Evolutionary conservation across 2,797 vertebrate genomes (phyloP).

Genomic region (Lophotriccus pileatus): DNA sequence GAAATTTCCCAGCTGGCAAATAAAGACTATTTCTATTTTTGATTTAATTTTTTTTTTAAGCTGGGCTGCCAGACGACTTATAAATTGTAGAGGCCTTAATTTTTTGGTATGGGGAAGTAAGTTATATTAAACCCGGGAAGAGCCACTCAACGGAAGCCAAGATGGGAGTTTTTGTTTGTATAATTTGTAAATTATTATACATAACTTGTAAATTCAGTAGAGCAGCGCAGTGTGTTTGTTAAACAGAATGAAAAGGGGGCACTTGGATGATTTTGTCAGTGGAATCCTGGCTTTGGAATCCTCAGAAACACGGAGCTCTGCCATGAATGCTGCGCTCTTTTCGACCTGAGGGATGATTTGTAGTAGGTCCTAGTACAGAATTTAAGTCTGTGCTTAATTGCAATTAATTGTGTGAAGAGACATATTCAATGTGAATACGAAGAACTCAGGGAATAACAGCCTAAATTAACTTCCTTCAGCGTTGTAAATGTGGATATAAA

Average conservation of each 20-base stretch:
- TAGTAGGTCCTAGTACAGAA: neutral
- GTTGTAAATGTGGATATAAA: neutral
- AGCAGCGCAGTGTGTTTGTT: neutral
- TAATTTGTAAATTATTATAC: neutral
- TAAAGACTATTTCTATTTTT: neutral
- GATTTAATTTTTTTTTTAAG: neutral
- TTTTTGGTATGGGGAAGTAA: neutral
- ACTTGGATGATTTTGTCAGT: neutral
- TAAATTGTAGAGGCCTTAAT: neutral
- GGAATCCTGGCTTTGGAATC: neutral
- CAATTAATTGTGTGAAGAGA: neutral
- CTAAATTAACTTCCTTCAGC: slow-evolving; percentile 45
- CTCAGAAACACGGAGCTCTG: neutral
- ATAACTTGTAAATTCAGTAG: neutral
- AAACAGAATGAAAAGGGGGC: neutral
- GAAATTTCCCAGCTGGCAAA: neutral
- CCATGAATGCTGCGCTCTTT: neutral
- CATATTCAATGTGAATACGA: neutral
- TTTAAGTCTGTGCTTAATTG: neutral
- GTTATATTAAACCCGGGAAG: neutral
- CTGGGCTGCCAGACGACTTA: neutral
- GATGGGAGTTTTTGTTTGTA: neutral
- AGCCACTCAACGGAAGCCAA: neutral
- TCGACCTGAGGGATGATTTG: neutral
- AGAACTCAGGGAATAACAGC: slow-evolving; percentile 68